Evolutionary conservation across 2,888 invertebrate species (phyloP).

Genomic region (Aplocera efformata): DNA sequence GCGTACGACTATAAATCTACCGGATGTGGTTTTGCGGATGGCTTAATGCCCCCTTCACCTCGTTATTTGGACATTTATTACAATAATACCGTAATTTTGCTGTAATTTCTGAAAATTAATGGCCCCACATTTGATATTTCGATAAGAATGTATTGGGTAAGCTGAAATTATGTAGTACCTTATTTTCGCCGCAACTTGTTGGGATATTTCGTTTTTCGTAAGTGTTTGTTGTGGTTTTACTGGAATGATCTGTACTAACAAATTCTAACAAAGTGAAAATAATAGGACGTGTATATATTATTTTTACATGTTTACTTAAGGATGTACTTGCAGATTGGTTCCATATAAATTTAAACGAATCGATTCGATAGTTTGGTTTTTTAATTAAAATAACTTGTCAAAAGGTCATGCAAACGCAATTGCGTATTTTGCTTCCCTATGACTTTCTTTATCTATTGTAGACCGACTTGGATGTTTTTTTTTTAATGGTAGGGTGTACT

Average conservation of each 20-base stretch:
- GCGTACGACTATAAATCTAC: conserved; percentile 40
- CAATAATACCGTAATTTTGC: conserved; percentile 47
- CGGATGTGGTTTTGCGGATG: conserved; percentile 36
- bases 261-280: too few relatives aligned
- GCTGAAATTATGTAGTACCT: neutral
- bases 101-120: conserved; percentile 39
- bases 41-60: conserved; percentile 42
- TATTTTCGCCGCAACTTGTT: too few relatives aligned
- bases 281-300: too few relatives aligned
- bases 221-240: neutral
- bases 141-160: conserved; percentile 12
- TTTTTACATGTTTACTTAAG: too few relatives aligned
- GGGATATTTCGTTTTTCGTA: conserved; percentile 4
- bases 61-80: conserved; percentile 45
- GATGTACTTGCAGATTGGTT: too few relatives aligned
- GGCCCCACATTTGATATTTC: conserved; percentile 18
- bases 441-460: too few relatives aligned
- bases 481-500: too few relatives aligned
- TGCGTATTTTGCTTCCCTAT: too few relatives aligned
- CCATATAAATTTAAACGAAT: too few relatives aligned
- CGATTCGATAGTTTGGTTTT: too few relatives aligned
- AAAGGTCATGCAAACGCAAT: too few relatives aligned
- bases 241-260: neutral
- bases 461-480: too few relatives aligned
- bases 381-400: neutral